Evolutionary conservation across 2,113 vertebrate genomes (phyloP).

Genomic region (Actinemys pallida): DNA sequence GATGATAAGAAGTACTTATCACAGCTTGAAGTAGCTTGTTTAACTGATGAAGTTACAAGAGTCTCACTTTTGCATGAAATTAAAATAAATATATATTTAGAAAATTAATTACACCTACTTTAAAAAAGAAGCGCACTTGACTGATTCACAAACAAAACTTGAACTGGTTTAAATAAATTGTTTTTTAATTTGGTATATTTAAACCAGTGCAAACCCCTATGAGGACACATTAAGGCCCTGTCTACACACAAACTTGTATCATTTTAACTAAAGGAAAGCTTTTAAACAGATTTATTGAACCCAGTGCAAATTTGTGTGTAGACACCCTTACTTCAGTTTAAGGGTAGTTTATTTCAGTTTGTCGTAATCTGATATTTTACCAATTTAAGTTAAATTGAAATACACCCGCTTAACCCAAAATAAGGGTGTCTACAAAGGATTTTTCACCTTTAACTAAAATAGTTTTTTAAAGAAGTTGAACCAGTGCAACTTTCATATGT

Average conservation of each 20-base stretch:
- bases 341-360: background rate
- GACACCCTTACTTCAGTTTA: background rate
- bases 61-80: conserved; percentile 51
- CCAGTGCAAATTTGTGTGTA: background rate
- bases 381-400: background rate
- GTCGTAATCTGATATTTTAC: background rate
- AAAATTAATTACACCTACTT: conserved; percentile 70
- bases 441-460: background rate
- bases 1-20: conserved; percentile 60
- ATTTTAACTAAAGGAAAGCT: background rate
- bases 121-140: conserved; percentile 37
- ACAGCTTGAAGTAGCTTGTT: conserved; percentile 66
- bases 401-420: background rate
- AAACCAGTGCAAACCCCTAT: conserved; percentile 27
- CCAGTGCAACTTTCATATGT: background rate
- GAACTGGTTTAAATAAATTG: conserved; percentile 46
- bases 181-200: conserved; percentile 54
- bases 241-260: background rate
- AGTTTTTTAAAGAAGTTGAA: background rate
- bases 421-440: background rate
- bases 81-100: conserved; percentile 63
- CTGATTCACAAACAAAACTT: conserved; percentile 18
- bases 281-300: background rate
- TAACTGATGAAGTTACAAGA: conserved; percentile 50
- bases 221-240: conserved; percentile 6